Evolutionary conservation across 2,797 vertebrate genomes (phyloP).

Genomic region (Anas acuta): DNA sequence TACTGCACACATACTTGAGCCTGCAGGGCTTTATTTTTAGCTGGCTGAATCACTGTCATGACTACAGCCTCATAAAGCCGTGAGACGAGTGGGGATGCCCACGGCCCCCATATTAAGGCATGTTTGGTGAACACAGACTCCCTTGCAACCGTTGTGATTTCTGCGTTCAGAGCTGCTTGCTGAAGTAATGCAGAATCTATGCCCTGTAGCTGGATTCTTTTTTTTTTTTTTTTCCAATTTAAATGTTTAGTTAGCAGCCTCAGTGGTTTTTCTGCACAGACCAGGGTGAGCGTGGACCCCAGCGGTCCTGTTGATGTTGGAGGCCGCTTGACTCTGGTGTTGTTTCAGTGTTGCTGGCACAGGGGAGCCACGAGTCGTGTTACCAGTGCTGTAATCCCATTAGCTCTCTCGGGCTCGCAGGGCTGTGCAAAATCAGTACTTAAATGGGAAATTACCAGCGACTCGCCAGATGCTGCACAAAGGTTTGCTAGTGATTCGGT

Average conservation of each 20-base stretch:
- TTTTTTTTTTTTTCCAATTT: background rate
- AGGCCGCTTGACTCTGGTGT: background rate
- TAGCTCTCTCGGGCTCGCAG: conserved; percentile 4
- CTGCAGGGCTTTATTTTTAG: conserved; percentile 63
- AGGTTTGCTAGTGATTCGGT: conserved; percentile 8
- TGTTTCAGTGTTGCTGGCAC: conserved; percentile 38
- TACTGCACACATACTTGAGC: background rate
- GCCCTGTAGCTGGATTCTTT: background rate
- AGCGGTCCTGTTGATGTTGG: conserved; percentile 14
- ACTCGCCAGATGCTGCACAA: conserved; percentile 17
- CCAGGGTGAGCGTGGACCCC: background rate
- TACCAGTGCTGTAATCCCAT: conserved; percentile 48
- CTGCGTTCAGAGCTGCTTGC: background rate
- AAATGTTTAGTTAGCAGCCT: background rate
- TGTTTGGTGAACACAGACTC: conserved; percentile 13
- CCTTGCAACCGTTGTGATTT: background rate
- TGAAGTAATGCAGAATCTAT: background rate
- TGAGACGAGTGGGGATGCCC: conserved; percentile 44
- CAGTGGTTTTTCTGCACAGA: background rate
- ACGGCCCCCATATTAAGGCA: conserved; percentile 58
- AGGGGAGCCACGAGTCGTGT: background rate
- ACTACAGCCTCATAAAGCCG: background rate
- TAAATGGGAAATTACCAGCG: conserved; percentile 50
- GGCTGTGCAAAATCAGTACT: conserved; percentile 55
- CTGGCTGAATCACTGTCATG: conserved; percentile 50